Conservation (phyloP, 64 coral and sea anemone species). For the Anthopleura sola region DNA sequence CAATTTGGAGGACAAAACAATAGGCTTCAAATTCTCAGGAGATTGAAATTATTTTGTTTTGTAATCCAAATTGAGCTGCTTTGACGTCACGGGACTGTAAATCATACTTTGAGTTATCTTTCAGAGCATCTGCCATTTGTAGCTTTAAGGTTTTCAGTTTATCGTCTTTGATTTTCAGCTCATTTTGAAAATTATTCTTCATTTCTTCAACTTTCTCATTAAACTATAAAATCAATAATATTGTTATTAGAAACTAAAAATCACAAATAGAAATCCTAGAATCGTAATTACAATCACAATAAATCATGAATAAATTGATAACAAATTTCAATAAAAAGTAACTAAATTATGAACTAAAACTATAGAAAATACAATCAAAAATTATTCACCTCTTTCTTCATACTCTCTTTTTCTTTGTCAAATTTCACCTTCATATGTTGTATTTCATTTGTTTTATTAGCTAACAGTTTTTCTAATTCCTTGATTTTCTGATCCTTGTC, state of each 20-base stretch:
- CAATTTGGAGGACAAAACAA: no score
- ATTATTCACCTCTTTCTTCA: conserved; percentile 27
- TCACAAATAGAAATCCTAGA: neutral
- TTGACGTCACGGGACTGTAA: no score
- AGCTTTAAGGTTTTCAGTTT: conserved; percentile 72
- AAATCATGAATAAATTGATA: neutral
- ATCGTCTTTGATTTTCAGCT: conserved; percentile 58
- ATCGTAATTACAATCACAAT: neutral
- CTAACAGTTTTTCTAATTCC: conserved; percentile 22
- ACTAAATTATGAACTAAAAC: neutral
- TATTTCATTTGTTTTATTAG: conserved; percentile 26
- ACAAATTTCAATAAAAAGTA: neutral
- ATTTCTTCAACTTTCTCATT: conserved; percentile 18
- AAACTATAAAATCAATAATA: conserved; percentile 18
- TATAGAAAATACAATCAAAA: neutral
- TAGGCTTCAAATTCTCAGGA: no score
- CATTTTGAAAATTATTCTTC: conserved; percentile 36
- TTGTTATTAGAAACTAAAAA: neutral
- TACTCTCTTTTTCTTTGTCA: conserved; percentile 33
- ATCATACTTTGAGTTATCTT: conserved; percentile 83
- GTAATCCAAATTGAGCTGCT: no score
- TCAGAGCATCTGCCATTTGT: conserved; percentile 83
- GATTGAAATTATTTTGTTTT: no score
- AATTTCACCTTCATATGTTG: conserved; percentile 14
- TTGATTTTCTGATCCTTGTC: conserved; percentile 25